A percentile compares a stretch with the other conserved stretches of the same genome.
phyloP scores from a whole-genome alignment of 92 coral and sea anemone species.

The Phenganax stokvisi region DNA sequence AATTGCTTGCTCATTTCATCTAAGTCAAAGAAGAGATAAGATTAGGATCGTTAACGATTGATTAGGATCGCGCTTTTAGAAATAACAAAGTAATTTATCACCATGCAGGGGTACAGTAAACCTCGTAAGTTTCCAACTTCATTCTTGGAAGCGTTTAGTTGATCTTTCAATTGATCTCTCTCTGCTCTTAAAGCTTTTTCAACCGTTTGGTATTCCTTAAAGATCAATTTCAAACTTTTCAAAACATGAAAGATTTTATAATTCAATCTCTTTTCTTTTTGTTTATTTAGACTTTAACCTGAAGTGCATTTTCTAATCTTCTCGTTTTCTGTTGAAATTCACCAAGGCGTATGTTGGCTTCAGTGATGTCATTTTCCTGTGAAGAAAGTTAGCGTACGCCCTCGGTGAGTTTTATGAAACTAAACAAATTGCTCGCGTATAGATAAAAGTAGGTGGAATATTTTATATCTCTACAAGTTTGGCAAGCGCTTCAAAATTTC shows the following conservation, averaged over 20 bases:
- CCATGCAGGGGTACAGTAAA: not conserved
- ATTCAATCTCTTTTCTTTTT: not conserved
- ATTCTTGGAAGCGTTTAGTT: conserved; percentile 81
- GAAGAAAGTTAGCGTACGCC: not conserved
- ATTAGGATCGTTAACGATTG: too few relatives aligned
- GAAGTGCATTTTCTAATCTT: conserved; percentile 78
- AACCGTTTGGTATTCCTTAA: conserved; percentile 72
- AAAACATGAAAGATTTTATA: not conserved
- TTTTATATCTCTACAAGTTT: too few relatives aligned
- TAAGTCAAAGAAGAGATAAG: conserved; percentile 15
- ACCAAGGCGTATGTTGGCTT: conserved; percentile 80
- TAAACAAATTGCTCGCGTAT: too few relatives aligned
- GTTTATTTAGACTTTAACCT: conserved; percentile 48
- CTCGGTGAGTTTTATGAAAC: too few relatives aligned
- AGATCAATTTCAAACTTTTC: conserved; percentile 2
- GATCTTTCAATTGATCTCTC: conserved; percentile 94
- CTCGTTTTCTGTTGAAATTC: conserved; percentile 84
- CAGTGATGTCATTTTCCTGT: conserved; percentile 93
- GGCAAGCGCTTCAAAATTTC: not conserved
- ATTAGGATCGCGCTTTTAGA: too few relatives aligned
- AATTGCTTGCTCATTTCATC: conserved; percentile 97
- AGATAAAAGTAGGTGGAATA: too few relatives aligned
- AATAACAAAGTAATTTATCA: not conserved
- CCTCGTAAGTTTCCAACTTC: conserved; percentile 93
- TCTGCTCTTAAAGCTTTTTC: conserved; percentile 71